Evolutionary conservation across 2,888 invertebrate genomes (phyloP), one percentile per base, ranked within the genome.

Genomic region (Catocala fraxini): DNA sequence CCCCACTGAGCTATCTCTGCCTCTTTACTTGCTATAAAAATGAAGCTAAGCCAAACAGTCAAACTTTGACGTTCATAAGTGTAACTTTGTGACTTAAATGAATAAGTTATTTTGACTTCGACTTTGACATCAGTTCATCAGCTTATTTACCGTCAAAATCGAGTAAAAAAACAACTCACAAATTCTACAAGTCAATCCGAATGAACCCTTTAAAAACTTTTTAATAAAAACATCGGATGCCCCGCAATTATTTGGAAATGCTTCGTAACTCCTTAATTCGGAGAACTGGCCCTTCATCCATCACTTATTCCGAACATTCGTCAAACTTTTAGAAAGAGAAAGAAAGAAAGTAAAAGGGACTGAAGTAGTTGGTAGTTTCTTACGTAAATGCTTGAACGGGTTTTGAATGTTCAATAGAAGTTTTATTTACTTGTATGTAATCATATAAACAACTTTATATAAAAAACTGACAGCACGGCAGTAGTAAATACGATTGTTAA

Each of bases 331-430:
- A 34, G 11, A 47, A 61, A 49, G 51, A 25, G 55, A 48, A 59
- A 57, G 34, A 58, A 65, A 62, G 49, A 63, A 73, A 71, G 54
- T 35, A 62, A 61, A 68, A 74, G 61, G 75, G 55, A 47, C 68
- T 63, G 63, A 65, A 15, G 25, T 53, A 53, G 51, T 71, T 56
- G 51, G 9, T 62, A 67, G 77, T 77, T 76, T 63, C 59, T 69
- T 74, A 55, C 41, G 75, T 71, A 69, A 77, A 75, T 74, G 78
- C 60, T 71, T 49, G 55, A 43, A 77, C 78, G 61, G 11, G 46
- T 6, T 6, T 6, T 39, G 75, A 77, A 75, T 74, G 4, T 6
- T 43, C 51, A 63, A 63, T 55, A 42, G 54, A 13, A 5, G 11
- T 6, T 57, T 48, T 57, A 46, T 41, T 53, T 57, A 48, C 56